Percentiles rank a stretch among this genome's conserved stretches.
Evolutionary conservation across 1,140 invertebrate genomes (phyloP).

Genomic region (Melipona quadrifasciata): DNA sequence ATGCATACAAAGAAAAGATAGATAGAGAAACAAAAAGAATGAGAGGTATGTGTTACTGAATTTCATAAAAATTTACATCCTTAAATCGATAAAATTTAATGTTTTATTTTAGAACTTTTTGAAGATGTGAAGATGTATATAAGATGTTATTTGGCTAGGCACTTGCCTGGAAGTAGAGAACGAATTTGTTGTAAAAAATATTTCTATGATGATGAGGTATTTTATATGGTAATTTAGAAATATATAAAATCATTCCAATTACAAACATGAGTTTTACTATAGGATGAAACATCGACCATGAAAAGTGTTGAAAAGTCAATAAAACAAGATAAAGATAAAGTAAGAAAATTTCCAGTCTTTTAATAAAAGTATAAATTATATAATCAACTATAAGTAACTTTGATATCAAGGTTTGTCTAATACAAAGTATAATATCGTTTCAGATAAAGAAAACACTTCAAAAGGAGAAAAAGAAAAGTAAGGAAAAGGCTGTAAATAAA

Average conservation of each 20-base stretch:
- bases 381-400: not conserved
- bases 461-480: not conserved
- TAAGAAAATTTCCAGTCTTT: conserved; percentile 6
- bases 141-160: conserved; percentile 59
- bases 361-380: not conserved
- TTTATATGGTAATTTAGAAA: conserved; percentile 14
- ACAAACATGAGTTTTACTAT: not conserved
- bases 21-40: conserved; percentile 59
- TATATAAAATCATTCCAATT: not conserved
- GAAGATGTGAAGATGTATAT: conserved; percentile 50
- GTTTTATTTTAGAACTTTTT: conserved; percentile 51
- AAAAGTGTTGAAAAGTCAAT: not conserved
- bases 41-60: conserved; percentile 58
- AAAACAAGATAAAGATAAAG: conserved; percentile 25
- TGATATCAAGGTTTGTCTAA: not conserved
- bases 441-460: not conserved
- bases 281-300: not conserved
- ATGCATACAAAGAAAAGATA: conserved; percentile 69
- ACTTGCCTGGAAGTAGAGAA: conserved; percentile 22
- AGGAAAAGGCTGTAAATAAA: not conserved
- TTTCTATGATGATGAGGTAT: conserved; percentile 22
- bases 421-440: not conserved
- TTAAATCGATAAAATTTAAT: not conserved
- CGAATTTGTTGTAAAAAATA: conserved; percentile 55
- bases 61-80: not conserved